phyloP scores from a whole-genome alignment of 1,140 invertebrate species.

The Pinna nobilis region DNA sequence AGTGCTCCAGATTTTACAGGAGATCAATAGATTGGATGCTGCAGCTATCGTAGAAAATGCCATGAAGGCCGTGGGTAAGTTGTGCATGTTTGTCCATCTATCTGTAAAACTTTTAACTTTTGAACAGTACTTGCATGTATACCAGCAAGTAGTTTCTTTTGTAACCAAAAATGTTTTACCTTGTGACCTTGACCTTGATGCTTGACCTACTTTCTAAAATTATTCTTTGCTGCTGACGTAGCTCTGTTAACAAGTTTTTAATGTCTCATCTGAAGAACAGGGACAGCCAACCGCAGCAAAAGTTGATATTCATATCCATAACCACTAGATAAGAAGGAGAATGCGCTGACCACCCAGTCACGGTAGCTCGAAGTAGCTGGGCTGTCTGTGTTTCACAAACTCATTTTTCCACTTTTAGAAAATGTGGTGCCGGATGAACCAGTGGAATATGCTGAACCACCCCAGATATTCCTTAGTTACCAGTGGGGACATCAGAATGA shows the following conservation, averaged over 20 bases:
- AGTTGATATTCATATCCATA: too few relatives aligned
- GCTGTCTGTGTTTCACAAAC: not conserved
- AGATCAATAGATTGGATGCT: constrained; percentile 66
- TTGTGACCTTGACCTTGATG: too few relatives aligned
- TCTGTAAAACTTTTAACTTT: too few relatives aligned
- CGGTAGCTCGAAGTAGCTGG: too few relatives aligned
- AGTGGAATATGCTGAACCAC: constrained; percentile 61
- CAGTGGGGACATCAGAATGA: constrained; percentile 70
- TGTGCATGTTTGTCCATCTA: not conserved
- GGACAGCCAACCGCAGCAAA: not conserved
- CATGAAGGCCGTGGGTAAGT: constrained; percentile 62
- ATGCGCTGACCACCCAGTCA: too few relatives aligned
- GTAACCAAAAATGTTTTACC: too few relatives aligned
- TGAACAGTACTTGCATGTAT: too few relatives aligned
- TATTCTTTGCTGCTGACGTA: not conserved
- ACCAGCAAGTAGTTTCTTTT: too few relatives aligned
- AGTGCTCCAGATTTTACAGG: constrained; percentile 57
- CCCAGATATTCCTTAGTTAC: constrained; percentile 70
- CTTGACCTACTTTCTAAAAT: not conserved
- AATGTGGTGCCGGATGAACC: constrained; percentile 66
- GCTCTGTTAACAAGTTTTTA: not conserved
- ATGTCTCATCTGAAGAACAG: not conserved
- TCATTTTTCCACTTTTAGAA: constrained; percentile 42
- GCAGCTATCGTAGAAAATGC: constrained; percentile 66
- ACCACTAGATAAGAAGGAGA: too few relatives aligned